Evolutionary conservation across 2,113 vertebrate genomes (phyloP).

Genomic region (Eclectus roratus): DNA sequence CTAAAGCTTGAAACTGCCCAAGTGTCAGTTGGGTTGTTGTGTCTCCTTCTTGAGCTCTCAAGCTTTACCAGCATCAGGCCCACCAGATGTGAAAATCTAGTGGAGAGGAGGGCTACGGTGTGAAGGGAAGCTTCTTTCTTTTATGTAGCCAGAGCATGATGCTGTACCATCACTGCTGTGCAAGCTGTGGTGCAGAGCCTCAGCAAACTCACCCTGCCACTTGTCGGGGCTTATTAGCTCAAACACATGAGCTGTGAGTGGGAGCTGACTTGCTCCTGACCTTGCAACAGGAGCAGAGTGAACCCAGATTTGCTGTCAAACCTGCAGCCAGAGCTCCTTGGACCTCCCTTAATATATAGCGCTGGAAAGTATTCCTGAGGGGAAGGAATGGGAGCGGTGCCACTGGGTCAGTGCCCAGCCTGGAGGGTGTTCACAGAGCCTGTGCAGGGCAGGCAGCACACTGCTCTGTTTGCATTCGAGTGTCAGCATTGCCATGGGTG

Average conservation of each 20-base stretch:
- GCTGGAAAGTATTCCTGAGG: neutral
- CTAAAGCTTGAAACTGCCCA: neutral
- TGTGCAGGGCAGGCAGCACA: neutral
- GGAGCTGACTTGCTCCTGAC: neutral
- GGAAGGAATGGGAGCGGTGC: neutral
- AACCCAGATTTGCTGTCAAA: neutral
- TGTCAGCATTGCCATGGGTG: neutral
- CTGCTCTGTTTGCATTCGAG: neutral
- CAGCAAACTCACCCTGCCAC: neutral
- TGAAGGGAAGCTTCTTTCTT: neutral
- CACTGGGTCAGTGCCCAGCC: neutral
- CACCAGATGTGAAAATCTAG: neutral
- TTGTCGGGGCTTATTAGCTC: neutral
- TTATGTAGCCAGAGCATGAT: neutral
- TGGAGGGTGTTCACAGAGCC: neutral
- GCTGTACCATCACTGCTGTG: neutral
- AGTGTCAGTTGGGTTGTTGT: neutral
- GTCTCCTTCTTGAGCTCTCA: neutral
- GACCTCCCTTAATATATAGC: neutral
- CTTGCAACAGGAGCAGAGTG: neutral
- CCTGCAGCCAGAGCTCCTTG: neutral
- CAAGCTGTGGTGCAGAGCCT: neutral
- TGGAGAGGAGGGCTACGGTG: neutral
- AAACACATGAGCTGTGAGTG: neutral
- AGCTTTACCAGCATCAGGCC: neutral